Base-by-base conservation (phyloP, 2,113 vertebrate genomes). In the Aegithalos caudatus region DNA sequence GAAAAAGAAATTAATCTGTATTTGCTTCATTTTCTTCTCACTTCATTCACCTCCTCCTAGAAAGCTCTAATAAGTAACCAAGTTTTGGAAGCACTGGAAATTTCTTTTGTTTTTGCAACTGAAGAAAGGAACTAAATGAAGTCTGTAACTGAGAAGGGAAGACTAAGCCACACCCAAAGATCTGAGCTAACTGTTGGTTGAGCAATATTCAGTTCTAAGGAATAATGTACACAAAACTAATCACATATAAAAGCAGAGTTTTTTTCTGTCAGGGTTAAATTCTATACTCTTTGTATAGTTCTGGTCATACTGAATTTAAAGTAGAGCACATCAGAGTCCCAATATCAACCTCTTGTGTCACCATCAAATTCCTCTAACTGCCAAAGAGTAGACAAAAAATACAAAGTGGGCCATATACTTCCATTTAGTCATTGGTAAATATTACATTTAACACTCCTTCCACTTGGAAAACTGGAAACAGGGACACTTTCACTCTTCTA, bases 381-480 rank as follows among this genome's bases (percentile, higher is more conserved):
- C 50, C 54, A 57, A 80, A 90, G 33, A 73, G 45, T 42, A 24
- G 51, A 71, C 17, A 89, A 81, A 90, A 86, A 78, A 33, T 6
- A 91, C 4, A 18, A 87, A 70, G n/a, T 21, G 28, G 58, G 67
- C 50, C 33, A 62, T 53, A 58, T 21, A 58, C 16, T 95, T 87
- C 62, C 45, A 1, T 62, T 85, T 35, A 72, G 53, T 47, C 38
- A 82, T 16, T 58, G 18, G 48, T 64, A 86, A 70, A 67, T 78
- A 76, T 42, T 65, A 85, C 48, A 91, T 91, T 85, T 90, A 86
- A 87, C n/a, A 87, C 16, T 91, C 45, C 28, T 85, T 92, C 61
- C 78, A 90, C 81, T 82, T 58, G 50, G 42, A 82, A 95, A 91
- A 87, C 70, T 91, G 87, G 70, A 69, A 89, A 79, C 42, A 69